Conservation (phyloP, 2,888 invertebrate species). For the Pinctada fucata region DNA sequence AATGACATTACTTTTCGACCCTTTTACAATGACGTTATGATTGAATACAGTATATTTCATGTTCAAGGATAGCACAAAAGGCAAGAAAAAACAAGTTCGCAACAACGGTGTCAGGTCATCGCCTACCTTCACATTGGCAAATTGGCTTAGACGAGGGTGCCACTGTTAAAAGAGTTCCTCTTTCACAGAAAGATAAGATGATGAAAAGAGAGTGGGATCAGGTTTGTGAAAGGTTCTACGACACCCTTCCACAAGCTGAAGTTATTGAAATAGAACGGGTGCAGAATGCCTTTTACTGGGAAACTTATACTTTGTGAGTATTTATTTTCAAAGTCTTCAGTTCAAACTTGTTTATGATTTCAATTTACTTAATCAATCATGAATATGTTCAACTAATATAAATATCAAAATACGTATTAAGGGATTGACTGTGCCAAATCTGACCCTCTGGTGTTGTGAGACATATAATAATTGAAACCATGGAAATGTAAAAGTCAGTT, state of each 20-base stretch:
- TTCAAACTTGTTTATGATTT: too few species aligned
- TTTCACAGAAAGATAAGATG: conserved; percentile 14
- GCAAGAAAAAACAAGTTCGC: conserved; percentile 4
- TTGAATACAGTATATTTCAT: too few species aligned
- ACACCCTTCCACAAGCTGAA: conserved; percentile 18
- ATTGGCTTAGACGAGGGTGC: not conserved
- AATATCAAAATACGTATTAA: too few species aligned
- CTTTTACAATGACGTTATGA: too few species aligned
- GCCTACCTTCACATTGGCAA: conserved; percentile 14
- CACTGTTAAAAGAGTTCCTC: conserved; percentile 3
- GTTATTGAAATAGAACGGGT: conserved; percentile 20
- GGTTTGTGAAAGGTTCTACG: conserved; percentile 14
- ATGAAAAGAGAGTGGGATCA: conserved; percentile 21
- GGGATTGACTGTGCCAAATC: too few species aligned
- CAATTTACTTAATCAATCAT: too few species aligned
- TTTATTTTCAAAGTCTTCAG: not conserved
- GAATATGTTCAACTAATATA: too few species aligned
- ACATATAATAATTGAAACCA: too few species aligned
- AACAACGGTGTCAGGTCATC: conserved; percentile 14
- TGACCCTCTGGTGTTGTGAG: too few species aligned
- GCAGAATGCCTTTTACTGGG: conserved; percentile 29
- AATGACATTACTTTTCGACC: too few species aligned
- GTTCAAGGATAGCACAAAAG: conserved; percentile 20
- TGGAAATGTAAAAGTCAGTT: too few species aligned
- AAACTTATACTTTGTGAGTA: conserved; percentile 32